Evolutionary conservation across 2,888 invertebrate genomes (phyloP).

Genomic region (Sinhomidia bicolor): DNA sequence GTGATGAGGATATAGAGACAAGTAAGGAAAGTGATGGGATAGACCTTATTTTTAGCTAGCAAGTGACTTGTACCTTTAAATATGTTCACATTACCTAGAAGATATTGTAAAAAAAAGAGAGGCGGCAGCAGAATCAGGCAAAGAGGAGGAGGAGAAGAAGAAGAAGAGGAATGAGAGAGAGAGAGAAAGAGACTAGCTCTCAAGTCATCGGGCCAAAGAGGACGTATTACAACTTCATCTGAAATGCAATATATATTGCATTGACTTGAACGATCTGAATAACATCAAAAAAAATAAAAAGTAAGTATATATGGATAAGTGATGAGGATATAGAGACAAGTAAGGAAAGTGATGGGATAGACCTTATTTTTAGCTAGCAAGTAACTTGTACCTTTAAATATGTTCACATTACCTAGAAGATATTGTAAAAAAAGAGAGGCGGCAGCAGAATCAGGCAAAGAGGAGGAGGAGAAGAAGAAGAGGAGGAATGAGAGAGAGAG

Average conservation of each 20-base stretch:
- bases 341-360: conserved; percentile 2
- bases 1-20: background rate
- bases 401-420: background rate
- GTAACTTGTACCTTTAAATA: conserved; percentile 9
- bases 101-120: no score
- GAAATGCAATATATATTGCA: conserved; percentile 48
- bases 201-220: conserved; percentile 37
- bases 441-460: background rate
- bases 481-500: no score
- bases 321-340: background rate
- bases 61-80: conserved; percentile 10
- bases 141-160: no score
- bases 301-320: background rate
- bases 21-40: conserved; percentile 4
- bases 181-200: background rate
- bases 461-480: no score
- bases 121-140: background rate
- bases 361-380: background rate
- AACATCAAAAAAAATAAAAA: background rate
- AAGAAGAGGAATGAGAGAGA: no score
- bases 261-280: conserved; percentile 42
- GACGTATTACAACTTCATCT: conserved; percentile 22
- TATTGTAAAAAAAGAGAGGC: background rate
- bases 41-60: background rate
- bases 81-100: background rate